A percentile compares a stretch with the other conserved stretches of the same genome.
These are phyloP conservation scores for Gastrophryne carolinensis DNA, from an alignment of 2,797 vertebrate genomes.

Conservation along the genomic window DNA sequence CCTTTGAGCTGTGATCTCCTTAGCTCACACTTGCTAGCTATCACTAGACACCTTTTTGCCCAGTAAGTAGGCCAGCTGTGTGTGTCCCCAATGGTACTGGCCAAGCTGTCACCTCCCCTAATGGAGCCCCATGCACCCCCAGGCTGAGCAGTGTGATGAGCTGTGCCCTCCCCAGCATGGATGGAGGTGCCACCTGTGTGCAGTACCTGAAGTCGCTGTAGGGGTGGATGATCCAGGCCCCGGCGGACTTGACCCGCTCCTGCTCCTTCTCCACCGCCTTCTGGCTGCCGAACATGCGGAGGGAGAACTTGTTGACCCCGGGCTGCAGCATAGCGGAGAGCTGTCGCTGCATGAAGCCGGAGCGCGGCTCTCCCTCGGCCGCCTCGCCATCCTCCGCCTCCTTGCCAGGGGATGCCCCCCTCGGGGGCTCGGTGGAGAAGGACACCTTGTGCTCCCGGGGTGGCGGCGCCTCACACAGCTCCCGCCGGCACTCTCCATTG, in stretches of 20 bases:
- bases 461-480: slow-evolving; percentile 65
- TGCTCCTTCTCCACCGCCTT: slow-evolving; percentile 95
- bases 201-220: slow-evolving; percentile 98
- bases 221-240: slow-evolving; percentile 97
- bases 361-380: slow-evolving; percentile 78
- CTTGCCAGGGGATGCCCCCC: slow-evolving; percentile 73
- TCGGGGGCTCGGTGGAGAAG: slow-evolving; percentile 69
- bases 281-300: slow-evolving; percentile 98
- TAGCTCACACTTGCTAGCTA: too few species aligned
- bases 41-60: too few species aligned
- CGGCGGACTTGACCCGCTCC: slow-evolving; percentile 93
- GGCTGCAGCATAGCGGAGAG: slow-evolving; percentile 94
- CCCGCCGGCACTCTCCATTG: slow-evolving; percentile 76
- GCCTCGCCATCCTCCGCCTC: slow-evolving; percentile 74
- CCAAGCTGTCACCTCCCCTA: too few species aligned
- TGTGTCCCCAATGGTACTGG: too few species aligned
- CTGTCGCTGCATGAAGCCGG: slow-evolving; percentile 94
- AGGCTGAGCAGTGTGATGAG: too few species aligned
- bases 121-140: too few species aligned
- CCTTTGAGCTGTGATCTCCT: too few species aligned
- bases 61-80: too few species aligned
- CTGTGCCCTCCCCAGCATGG: too few species aligned
- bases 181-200: too few species aligned
- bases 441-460: slow-evolving; percentile 70
- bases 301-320: slow-evolving; percentile 97